A percentile compares a stretch with the other conserved stretches of the same genome.
Evolutionary conservation across 1,140 invertebrate species (phyloP).

Genomic region (Proctacanthus coquilletti): DNA sequence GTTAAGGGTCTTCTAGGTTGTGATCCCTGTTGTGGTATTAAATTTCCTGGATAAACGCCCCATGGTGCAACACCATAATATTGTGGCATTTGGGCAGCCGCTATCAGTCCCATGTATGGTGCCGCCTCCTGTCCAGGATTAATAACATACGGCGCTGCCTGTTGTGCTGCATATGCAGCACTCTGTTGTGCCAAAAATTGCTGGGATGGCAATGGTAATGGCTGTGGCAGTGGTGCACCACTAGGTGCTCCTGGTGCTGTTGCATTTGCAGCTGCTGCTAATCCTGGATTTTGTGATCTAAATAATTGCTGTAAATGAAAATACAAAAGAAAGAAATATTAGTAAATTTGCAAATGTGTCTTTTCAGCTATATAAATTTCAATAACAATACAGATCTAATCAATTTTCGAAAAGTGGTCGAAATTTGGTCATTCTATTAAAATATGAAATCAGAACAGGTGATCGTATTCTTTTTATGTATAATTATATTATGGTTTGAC

Average conservation of each 20-base stretch:
- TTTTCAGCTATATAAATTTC: too few species aligned
- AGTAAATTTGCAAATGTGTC: too few species aligned
- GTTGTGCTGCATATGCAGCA: constrained; percentile 37
- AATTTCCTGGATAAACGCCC: constrained; percentile 64
- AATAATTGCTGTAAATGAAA: constrained; percentile 62
- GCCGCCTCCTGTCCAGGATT: constrained; percentile 48
- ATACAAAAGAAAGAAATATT: constrained; percentile 10
- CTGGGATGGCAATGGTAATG: constrained; percentile 51
- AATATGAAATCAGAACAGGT: too few species aligned
- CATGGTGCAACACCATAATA: constrained; percentile 69
- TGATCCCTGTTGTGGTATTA: constrained; percentile 53
- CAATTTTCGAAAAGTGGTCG: too few species aligned
- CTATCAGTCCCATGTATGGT: constrained; percentile 42
- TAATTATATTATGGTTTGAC: too few species aligned
- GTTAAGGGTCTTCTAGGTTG: constrained; percentile 54
- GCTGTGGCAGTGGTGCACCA: constrained; percentile 39
- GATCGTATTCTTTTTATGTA: too few species aligned
- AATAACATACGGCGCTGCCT: constrained; percentile 73
- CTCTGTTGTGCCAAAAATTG: constrained; percentile 19
- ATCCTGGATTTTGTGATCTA: constrained; percentile 55
- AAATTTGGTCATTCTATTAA: too few species aligned
- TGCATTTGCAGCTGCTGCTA: constrained; percentile 44
- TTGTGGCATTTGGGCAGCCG: constrained; percentile 56
- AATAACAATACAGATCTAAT: too few species aligned
- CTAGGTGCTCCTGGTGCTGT: constrained; percentile 48